Evolutionary conservation across 2,797 vertebrate species (phyloP), one percentile per base, ranked within the genome.

Genomic region (Siniperca undulata): DNA sequence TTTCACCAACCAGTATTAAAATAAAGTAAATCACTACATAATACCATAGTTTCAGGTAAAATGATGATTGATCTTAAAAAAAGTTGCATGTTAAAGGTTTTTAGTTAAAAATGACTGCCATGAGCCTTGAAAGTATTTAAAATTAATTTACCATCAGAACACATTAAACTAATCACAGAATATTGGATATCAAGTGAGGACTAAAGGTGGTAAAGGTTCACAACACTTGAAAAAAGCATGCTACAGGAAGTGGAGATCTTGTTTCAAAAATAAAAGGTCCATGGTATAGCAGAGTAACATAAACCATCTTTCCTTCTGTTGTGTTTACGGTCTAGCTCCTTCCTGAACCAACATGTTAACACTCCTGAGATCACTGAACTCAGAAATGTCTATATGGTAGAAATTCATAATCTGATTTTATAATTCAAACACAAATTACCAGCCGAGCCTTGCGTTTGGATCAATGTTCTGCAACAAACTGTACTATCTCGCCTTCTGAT

Each of bases 201-300:
- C 19, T 59, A 19, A 48, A 58, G 27, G 36, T 44, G 24, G 12
- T 48, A 22, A 69, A 61, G 17, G 52, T n/a, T 46, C 13, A 34
- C 19, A 22, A 56, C 67, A 46, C 20, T 20, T 52, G 30, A 69
- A 64, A 10, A 72, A 58, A 59, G 19, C 20, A 50, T 59, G 48
- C 64, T 56, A 19, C 8, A 42, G 62, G 81, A 81, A 75, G 55
- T 27, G 13, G 40, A 84, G 53, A 42, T 82, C 44, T 76, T 34
- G 36, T 74, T 56, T 75, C 24, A 12, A 61, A 61, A 65, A n/a
- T 53, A 60, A 46, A 64, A 44, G 4, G 5, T 34, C 34, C 13
- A 16, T 3, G 9, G 30, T 52, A 13, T 44, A 56, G 20, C 12
- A 27, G 13, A 46, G 71, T 62, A 64, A 79, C 34, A 81, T 42